Conservation (phyloP, 1,140 invertebrate species). For the Brachionus sp. region DNA sequence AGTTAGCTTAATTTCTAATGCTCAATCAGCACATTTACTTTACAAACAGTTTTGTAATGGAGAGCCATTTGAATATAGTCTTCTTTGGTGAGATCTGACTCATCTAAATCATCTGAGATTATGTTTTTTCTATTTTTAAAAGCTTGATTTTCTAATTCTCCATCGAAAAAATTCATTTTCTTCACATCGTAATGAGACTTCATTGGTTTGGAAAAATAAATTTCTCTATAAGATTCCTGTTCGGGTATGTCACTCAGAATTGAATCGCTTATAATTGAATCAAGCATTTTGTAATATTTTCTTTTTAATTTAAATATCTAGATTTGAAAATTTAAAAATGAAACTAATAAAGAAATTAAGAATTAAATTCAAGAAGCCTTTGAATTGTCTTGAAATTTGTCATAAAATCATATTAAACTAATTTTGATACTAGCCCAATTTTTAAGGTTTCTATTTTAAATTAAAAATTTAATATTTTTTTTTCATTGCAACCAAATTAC, state of each 20-base stretch:
- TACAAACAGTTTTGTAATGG: constrained; percentile 23
- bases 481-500: background rate
- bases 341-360: background rate
- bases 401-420: background rate
- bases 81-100: background rate
- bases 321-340: background rate
- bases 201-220: background rate
- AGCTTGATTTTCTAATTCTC: background rate
- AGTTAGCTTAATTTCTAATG: background rate
- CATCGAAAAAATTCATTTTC: background rate
- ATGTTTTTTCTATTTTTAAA: background rate
- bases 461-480: background rate
- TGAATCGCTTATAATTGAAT: background rate
- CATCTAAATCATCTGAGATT: background rate
- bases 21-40: background rate
- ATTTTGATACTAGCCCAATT: background rate
- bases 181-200: background rate
- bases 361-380: background rate
- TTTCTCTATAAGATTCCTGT: background rate
- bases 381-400: background rate
- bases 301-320: background rate
- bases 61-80: constrained; percentile 42
- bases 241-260: background rate
- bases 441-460: background rate
- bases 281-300: background rate